phyloP scores from a whole-genome alignment of 2,888 invertebrate genomes.

The Acanthosoma haemorrhoidale region DNA sequence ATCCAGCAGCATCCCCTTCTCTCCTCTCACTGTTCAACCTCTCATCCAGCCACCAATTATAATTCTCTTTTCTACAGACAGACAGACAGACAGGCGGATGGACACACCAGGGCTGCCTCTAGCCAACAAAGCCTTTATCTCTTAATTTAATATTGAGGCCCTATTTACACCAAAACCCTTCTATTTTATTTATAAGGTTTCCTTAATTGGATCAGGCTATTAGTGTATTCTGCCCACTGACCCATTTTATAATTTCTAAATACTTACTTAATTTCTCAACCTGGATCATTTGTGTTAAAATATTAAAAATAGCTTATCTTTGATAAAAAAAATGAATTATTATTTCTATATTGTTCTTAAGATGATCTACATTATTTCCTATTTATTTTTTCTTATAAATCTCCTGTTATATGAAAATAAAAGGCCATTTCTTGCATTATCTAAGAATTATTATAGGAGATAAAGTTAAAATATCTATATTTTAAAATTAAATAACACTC shows the following conservation, averaged over 20 bases:
- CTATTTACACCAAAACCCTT: background rate
- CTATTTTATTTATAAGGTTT: conserved; percentile 11
- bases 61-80: background rate
- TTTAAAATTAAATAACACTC: no score
- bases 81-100: no score
- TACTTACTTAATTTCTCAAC: no score
- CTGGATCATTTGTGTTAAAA: no score
- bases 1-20: conserved; percentile 25
- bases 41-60: background rate
- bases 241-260: background rate
- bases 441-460: no score
- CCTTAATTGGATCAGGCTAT: conserved; percentile 12
- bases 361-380: no score
- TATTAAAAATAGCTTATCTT: no score
- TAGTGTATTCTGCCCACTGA: background rate
- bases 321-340: no score
- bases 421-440: background rate
- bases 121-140: background rate
- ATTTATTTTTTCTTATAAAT: background rate
- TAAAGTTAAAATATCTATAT: no score
- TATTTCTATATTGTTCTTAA: no score
- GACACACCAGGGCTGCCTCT: no score
- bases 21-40: background rate
- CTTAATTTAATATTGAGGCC: conserved; percentile 1
- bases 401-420: background rate